A percentile compares a stretch with the other conserved stretches of the same genome.
Evolutionary conservation across 2,113 vertebrate genomes (phyloP).

Genomic region (Microtus ochrogaster): DNA sequence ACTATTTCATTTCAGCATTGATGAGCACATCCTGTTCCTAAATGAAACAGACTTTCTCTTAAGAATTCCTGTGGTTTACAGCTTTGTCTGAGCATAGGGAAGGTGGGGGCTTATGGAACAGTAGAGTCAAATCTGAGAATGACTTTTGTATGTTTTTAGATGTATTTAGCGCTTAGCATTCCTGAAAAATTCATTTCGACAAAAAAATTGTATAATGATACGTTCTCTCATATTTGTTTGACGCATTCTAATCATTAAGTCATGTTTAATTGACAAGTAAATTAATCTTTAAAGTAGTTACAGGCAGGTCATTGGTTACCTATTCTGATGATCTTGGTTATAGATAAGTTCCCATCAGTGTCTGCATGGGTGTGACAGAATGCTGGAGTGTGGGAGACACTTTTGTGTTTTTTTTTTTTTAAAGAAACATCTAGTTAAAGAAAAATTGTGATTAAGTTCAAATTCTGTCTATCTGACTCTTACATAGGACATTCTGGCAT

Average conservation of each 20-base stretch:
- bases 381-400: neutral
- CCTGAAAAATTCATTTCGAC: conserved; percentile 46
- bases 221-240: conserved; percentile 60
- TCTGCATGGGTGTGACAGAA: neutral
- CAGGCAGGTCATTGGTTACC: neutral
- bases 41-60: conserved; percentile 55
- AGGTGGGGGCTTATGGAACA: conserved; percentile 13
- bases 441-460: conserved; percentile 9
- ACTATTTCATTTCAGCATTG: conserved; percentile 71
- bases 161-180: conserved; percentile 48
- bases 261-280: conserved; percentile 39
- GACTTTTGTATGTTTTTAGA: neutral
- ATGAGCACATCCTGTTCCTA: conserved; percentile 67
- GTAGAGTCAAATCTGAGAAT: conserved; percentile 27
- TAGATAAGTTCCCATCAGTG: neutral
- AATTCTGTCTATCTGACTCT: conserved; percentile 14
- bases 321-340: conserved; percentile 9
- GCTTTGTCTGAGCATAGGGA: conserved; percentile 30
- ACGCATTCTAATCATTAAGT: conserved; percentile 41
- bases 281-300: conserved; percentile 19
- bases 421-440: neutral
- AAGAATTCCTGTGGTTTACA: conserved; percentile 35
- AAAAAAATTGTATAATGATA: conserved; percentile 20
- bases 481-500: neutral
- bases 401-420: neutral